Evolutionary conservation across 2,888 invertebrate species (phyloP), one percentile per base, ranked within the genome.

Genomic region (Hyppa rectilinea): DNA sequence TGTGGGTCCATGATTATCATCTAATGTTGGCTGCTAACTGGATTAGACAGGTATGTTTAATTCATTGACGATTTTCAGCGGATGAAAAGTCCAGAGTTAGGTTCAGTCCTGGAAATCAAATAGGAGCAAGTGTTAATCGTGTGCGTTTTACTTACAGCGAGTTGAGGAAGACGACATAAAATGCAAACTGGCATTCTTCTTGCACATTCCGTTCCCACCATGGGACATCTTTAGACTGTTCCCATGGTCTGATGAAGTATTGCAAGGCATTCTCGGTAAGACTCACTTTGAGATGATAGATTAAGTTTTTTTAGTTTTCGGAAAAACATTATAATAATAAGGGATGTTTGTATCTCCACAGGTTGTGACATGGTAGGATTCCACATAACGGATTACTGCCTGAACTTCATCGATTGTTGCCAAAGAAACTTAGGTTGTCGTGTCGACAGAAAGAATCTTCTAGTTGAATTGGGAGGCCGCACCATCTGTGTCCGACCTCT

Each of bases 1-100:
- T 99, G 4, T 99, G 99, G 99, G 97, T 99, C 34, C 99, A 99
- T 89, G 99, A 99, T 90, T 99, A 99, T 91, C 99, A 99, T 90
- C 96, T 99, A 26, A 98, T 99, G 98, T 94, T 99, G 87, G 98
- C 98, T 20, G 98, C 99, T 47, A 98, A 98, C 91, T 98, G 98
- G 97, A 97, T 99, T 81, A 97, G 99, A 91, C 98, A 98, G 94
- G 97, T 97, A 86, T 79, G 89, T 83, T 40, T 10, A 34, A 56
- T 45, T 23, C 6, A 36, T 10, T 7, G 5, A 23, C 23, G n/a
- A n/a, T 52, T 31, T 31, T n/a, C n/a, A 59, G 14, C 9, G n/a
- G 47, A 47, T 14, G 17, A n/a, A n/a, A n/a, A n/a, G n/a, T n/a
- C n/a, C n/a, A n/a, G n/a, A n/a, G n/a, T n/a, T n/a, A n/a, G n/a